Evolutionary conservation across 2,113 vertebrate genomes (phyloP), one percentile per base, ranked within the genome.

Genomic region (Xiphias gladius): DNA sequence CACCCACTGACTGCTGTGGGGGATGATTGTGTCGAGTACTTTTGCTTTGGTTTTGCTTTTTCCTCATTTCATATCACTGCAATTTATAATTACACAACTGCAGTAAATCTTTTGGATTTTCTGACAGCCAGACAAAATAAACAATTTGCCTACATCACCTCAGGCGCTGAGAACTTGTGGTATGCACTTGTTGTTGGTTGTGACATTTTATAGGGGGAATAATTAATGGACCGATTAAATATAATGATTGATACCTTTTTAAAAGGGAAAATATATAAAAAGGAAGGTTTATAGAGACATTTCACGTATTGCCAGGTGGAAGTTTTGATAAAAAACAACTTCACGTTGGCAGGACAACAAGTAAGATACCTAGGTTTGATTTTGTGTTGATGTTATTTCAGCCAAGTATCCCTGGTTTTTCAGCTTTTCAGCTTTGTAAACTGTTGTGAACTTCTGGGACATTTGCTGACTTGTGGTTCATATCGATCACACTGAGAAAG

Each of bases 101-200:
- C 63, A 35, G 6, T 84, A 58, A 26, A 14, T 64, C 39, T 52
- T 37, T 39, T 32, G n/a, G n/a, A 16, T 41, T 41, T 35, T 68
- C 43, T 73, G 65, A 65, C 64, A 72, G 43, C 35, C 81, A 74
- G 67, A 77, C 67, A 77, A 82, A 82, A 85, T 55, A 71, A 87
- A 84, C 63, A 59, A 9, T 26, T 26, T 20, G 61, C 61, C 75
- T 70, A 81, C 67, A 41, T 79, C 55, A 22, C 82, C 73, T 58
- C 30, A 0, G 84, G 86, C 86, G 66, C 46, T 1, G 37, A 26
- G 30, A 66, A n/a, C 16, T 14, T 30, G 28, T 11, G 72, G 43
- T 43, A 6, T 32, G 20, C 19, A 2, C 16, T 11, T 0, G 7
- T 67, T 61, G 48, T 22, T 19, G 22, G 55, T 19, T 58, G 62